A percentile compares a stretch with the other conserved stretches of the same genome.
Evolutionary conservation across 2,888 invertebrate genomes (phyloP).

Genomic region (Celastrina argiolus): DNA sequence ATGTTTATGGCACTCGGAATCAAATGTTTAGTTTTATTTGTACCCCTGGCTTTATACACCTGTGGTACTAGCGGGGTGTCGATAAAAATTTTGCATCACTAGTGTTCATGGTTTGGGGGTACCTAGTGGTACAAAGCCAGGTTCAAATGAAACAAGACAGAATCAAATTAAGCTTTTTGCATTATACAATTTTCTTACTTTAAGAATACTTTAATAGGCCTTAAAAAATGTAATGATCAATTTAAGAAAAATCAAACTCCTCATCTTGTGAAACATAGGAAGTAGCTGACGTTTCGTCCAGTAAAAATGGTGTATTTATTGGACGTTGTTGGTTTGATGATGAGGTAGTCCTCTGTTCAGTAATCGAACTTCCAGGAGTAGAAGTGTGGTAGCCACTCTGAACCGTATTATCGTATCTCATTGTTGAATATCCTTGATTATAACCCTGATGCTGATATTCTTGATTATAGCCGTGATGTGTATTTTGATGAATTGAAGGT

Average conservation of each 20-base stretch:
- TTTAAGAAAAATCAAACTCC: too few species aligned
- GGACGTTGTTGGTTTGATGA: slow-evolving; percentile 27
- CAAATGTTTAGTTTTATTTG: too few species aligned
- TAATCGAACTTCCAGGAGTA: slow-evolving; percentile 8
- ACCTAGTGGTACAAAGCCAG: too few species aligned
- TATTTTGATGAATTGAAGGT: slow-evolving; percentile 29
- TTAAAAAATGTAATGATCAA: slow-evolving; percentile 27
- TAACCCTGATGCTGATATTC: slow-evolving; percentile 28
- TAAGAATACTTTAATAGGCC: slow-evolving; percentile 25
- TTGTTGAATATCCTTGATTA: slow-evolving; percentile 31
- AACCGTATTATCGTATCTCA: slow-evolving; percentile 27
- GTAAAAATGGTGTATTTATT: slow-evolving; percentile 27
- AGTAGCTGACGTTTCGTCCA: slow-evolving; percentile 28
- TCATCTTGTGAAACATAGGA: slow-evolving; percentile 30
- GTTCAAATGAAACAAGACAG: too few species aligned
- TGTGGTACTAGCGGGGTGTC: too few species aligned
- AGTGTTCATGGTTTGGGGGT: too few species aligned
- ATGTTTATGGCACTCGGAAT: too few species aligned
- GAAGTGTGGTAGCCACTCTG: too few species aligned
- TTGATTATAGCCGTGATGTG: slow-evolving; percentile 15
- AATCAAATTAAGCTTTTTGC: too few species aligned
- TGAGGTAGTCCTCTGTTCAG: slow-evolving; percentile 29
- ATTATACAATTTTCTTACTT: neutral
- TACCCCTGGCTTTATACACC: too few species aligned
- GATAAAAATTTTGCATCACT: too few species aligned